A percentile compares a stretch with the other conserved stretches of the same genome.
Evolutionary conservation across 1,140 invertebrate genomes (phyloP).

Genomic region (Drosophila pseudoananassae): DNA sequence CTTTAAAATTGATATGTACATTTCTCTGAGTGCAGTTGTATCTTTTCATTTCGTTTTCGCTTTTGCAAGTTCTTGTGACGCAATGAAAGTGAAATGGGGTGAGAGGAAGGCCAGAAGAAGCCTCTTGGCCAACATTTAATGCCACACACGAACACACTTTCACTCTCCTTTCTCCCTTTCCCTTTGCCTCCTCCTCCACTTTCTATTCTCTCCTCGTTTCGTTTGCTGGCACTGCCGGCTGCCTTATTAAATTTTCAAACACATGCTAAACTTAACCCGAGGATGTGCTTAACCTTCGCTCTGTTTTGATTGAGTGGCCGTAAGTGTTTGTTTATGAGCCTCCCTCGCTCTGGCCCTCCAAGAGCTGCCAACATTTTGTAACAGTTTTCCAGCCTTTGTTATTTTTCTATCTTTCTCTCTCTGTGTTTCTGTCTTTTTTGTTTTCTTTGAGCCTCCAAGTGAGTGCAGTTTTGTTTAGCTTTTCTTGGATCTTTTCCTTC

Average conservation of each 20-base stretch:
- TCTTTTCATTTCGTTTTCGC: constrained; percentile 27
- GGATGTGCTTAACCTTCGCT: constrained; percentile 79
- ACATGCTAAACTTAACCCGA: constrained; percentile 80
- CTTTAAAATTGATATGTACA: not conserved
- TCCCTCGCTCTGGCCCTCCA: constrained; percentile 7
- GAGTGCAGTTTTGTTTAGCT: constrained; percentile 48
- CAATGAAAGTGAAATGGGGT: constrained; percentile 50
- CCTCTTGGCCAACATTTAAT: constrained; percentile 57
- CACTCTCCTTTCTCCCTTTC: constrained; percentile 16
- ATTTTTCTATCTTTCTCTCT: constrained; percentile 14
- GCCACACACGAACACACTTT: constrained; percentile 50
- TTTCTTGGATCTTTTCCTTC: constrained; percentile 29
- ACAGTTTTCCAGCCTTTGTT: constrained; percentile 20
- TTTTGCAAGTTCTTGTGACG: constrained; percentile 48
- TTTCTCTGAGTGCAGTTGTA: constrained; percentile 3
- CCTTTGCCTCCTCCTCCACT: not conserved
- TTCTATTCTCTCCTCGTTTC: constrained; percentile 1
- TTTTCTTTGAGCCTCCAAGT: constrained; percentile 37
- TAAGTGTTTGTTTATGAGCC: constrained; percentile 75
- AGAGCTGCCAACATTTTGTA: constrained; percentile 13
- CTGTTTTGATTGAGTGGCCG: constrained; percentile 78
- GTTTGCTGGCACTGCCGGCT: constrained; percentile 23
- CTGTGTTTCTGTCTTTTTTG: constrained; percentile 10
- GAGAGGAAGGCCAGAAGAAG: constrained; percentile 7
- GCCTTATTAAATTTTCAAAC: constrained; percentile 81